phyloP scores from a whole-genome alignment of 2,888 invertebrate genomes.

The Tethea ocularis region DNA sequence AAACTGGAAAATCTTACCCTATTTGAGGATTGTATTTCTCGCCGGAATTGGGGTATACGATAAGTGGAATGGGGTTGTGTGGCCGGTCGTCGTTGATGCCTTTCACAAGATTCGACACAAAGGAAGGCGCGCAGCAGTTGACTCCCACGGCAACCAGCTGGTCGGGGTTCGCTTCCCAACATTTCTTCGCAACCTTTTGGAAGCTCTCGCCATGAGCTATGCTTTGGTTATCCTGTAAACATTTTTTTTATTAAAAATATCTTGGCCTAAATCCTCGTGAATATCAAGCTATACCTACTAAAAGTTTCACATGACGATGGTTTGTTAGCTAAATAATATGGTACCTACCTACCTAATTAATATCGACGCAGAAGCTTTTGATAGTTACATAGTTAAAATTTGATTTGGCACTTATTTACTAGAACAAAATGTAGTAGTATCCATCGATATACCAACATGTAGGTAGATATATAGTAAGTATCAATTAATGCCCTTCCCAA shows the following conservation, averaged over 20 bases:
- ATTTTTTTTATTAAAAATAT: not conserved
- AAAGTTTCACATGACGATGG: too few relatives aligned
- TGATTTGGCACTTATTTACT: too few relatives aligned
- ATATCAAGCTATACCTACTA: too few relatives aligned
- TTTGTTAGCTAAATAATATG: too few relatives aligned
- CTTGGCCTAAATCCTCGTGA: too few relatives aligned
- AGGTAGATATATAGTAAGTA: too few relatives aligned
- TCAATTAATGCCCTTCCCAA: too few relatives aligned
- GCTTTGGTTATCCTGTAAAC: slow-evolving; percentile 75
- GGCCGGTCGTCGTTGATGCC: slow-evolving; percentile 79
- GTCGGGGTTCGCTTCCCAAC: slow-evolving; percentile 88
- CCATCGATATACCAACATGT: too few relatives aligned
- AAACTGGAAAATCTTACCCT: slow-evolving; percentile 78
- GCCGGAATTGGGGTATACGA: slow-evolving; percentile 97
- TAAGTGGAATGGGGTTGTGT: slow-evolving; percentile 86
- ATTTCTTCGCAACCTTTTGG: slow-evolving; percentile 87
- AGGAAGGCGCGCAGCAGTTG: slow-evolving; percentile 89
- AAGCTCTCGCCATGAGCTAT: slow-evolving; percentile 93
- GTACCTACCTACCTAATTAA: too few relatives aligned
- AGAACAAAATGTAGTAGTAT: too few relatives aligned
- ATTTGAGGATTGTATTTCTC: slow-evolving; percentile 89
- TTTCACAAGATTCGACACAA: slow-evolving; percentile 65
- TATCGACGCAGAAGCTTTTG: too few relatives aligned
- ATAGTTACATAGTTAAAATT: too few relatives aligned
- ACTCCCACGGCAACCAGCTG: slow-evolving; percentile 93